Evolutionary conservation across 2,797 vertebrate species (phyloP), one percentile per base, ranked within the genome.

Genomic region (Oryzias sinensis): DNA sequence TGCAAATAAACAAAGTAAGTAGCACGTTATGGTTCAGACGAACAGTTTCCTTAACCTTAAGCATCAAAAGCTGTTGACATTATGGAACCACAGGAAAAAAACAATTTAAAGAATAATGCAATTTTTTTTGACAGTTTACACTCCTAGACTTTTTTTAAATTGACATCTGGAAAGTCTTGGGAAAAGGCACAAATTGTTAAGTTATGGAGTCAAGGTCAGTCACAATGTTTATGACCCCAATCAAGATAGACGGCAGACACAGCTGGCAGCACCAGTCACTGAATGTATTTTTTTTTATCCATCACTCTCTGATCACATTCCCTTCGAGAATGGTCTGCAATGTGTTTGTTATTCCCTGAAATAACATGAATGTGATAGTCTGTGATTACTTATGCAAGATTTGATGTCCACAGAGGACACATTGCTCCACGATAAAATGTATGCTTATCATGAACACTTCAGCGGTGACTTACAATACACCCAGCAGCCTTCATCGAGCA

Each of bases 121-220:
- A 37, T 9, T 43, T 44, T 13, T 47, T 74, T 56, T 17, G 9
- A 14, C 3, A 0, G 13, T 47, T 52, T 43, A 17, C 29, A 25
- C 44, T 49, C 44, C 27, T 61, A 48, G 42, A 71, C n/a, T 29
- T 40, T 37, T 54, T 51, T 27, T 66, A 48, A 2, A 14, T 41
- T 54, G 43, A 25, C 9, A 57, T 29, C 43, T 40, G 56, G 22
- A 48, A 58, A 55, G 33, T 54, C 50, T 18, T 25, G 6, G 11
- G 5, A n/a, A 41, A 61, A 48, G 18, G 62, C 14, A 5, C 68
- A 52, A 85, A 68, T 41, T 45, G 29, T 24, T 43, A 29, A 66
- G 24, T 53, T 13, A 25, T 8, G 4, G 65, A 74, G 79, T 90
- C 88, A 91, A 91, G 89, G 88, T 79, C 86, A 79, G 67, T 60